phyloP scores from a whole-genome alignment of 2,888 invertebrate genomes.

The Abscondita cerata region DNA sequence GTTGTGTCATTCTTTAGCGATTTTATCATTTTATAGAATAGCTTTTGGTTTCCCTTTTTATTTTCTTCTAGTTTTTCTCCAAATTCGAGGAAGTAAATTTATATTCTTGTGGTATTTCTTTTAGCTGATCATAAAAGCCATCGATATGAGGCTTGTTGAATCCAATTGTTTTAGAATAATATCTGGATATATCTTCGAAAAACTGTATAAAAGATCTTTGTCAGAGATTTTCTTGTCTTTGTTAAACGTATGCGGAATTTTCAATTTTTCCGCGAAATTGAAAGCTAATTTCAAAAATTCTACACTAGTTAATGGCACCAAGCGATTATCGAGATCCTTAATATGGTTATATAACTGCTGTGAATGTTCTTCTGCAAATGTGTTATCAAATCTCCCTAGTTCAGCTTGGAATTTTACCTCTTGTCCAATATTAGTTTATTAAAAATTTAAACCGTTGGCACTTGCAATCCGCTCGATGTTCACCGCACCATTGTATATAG shows the following conservation, averaged over 20 bases:
- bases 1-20: no score
- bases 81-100: no score
- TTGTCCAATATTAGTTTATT: neutral
- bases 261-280: neutral
- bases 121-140: no score
- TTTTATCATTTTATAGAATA: no score
- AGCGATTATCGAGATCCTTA: constrained; percentile 2
- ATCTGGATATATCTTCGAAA: neutral
- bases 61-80: no score
- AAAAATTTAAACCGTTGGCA: no score
- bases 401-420: neutral
- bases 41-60: no score
- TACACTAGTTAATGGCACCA: neutral
- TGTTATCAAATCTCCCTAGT: neutral
- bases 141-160: neutral
- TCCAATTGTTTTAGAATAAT: neutral
- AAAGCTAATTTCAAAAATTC: constrained; percentile 5
- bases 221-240: neutral
- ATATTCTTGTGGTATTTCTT: no score
- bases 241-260: constrained; percentile 2
- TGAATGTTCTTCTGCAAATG: neutral
- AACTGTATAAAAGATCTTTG: neutral
- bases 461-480: no score
- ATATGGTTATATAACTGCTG: neutral
- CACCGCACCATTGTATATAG: no score